phyloP scores from a whole-genome alignment of 2,797 vertebrate species.

The Neoniphon sammara region DNA sequence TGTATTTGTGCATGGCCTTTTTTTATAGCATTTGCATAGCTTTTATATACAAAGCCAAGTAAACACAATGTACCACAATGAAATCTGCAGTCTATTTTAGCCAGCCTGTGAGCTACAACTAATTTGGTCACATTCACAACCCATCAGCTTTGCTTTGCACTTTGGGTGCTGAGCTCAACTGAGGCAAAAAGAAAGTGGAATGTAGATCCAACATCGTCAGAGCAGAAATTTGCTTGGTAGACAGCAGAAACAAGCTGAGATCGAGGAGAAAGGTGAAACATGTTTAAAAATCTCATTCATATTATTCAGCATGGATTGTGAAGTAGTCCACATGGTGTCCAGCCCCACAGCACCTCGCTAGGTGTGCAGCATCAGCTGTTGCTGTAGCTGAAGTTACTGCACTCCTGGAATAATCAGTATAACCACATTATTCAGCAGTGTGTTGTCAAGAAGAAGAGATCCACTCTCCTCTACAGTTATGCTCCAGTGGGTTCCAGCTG shows the following conservation, averaged over 20 bases:
- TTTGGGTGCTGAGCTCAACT: not conserved
- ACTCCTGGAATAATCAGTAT: no score
- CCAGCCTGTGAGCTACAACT: conserved; percentile 34
- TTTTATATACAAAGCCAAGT: conserved; percentile 42
- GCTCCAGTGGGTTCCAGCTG: no score
- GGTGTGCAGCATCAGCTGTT: conserved; percentile 3
- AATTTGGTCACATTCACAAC: conserved; percentile 5
- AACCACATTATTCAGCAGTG: no score
- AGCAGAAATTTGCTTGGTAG: conserved; percentile 8
- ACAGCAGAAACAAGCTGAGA: not conserved
- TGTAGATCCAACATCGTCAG: not conserved
- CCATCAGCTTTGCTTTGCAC: not conserved
- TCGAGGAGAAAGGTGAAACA: conserved; percentile 10
- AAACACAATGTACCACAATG: conserved; percentile 28
- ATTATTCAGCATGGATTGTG: conserved; percentile 2
- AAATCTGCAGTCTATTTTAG: conserved; percentile 29
- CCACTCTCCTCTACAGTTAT: no score
- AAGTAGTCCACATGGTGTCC: conserved; percentile 12
- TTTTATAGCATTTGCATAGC: not conserved
- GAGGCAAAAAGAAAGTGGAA: not conserved
- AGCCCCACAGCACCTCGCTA: not conserved
- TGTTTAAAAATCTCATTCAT: not conserved
- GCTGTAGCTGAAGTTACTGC: not conserved
- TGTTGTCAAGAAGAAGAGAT: no score
- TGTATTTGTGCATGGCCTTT: conserved; percentile 1